phyloP scores from a whole-genome alignment of 1,140 invertebrate genomes.

The Pseudomyrmex flavicornis region DNA sequence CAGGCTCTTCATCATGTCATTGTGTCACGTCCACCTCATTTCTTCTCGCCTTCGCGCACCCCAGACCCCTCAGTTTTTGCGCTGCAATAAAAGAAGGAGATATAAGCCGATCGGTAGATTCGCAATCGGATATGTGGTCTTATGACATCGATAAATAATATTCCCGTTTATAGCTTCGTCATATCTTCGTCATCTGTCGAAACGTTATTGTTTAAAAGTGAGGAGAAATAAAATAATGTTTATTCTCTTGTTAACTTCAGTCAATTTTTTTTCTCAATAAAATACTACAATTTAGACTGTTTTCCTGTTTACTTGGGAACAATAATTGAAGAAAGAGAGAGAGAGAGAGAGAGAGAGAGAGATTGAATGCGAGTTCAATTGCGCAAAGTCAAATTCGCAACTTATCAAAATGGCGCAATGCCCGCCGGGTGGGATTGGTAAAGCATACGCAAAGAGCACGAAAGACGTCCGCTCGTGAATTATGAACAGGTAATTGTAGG shows the following conservation, averaged over 20 bases:
- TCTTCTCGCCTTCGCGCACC: slow-evolving; percentile 78
- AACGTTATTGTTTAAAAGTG: not conserved
- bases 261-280: too few species aligned
- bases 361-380: not conserved
- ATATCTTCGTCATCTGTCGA: not conserved
- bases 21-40: slow-evolving; percentile 86
- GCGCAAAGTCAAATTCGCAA: slow-evolving; percentile 2
- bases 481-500: slow-evolving; percentile 41
- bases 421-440: not conserved
- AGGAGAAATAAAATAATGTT: not conserved
- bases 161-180: too few species aligned
- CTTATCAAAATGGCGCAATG: not conserved
- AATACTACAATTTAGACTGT: too few species aligned
- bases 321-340: too few species aligned
- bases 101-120: slow-evolving; percentile 4
- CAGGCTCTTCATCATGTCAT: slow-evolving; percentile 87
- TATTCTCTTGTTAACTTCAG: too few species aligned
- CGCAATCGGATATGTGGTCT: slow-evolving; percentile 7
- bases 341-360: too few species aligned
- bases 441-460: slow-evolving; percentile 13
- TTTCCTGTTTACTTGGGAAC: too few species aligned
- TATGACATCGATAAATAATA: not conserved
- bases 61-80: slow-evolving; percentile 77
- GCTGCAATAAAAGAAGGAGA: slow-evolving; percentile 68
- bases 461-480: slow-evolving; percentile 34